Percentiles rank a stretch among this genome's conserved stretches.
Evolutionary conservation across 2,113 vertebrate species (phyloP).

Genomic region (Menidia beryllina): DNA sequence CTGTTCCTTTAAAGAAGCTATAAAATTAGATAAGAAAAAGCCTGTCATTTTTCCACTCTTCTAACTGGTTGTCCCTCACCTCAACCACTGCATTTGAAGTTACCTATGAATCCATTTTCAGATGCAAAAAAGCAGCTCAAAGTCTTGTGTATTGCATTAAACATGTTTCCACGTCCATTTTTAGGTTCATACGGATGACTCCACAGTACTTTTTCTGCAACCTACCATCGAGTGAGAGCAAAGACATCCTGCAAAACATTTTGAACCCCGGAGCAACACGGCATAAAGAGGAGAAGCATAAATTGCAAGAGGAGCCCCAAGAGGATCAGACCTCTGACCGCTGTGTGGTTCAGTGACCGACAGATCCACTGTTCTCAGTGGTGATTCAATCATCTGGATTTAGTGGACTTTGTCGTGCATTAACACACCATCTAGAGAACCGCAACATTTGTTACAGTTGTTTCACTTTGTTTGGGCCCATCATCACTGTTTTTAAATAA

Average conservation of each 20-base stretch:
- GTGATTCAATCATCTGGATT: background rate
- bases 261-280: slow-evolving; percentile 62
- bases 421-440: background rate
- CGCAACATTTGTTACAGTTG: background rate
- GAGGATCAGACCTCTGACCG: slow-evolving; percentile 77
- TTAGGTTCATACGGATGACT: slow-evolving; percentile 87
- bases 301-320: slow-evolving; percentile 20
- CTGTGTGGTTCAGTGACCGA: slow-evolving; percentile 85
- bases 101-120: background rate
- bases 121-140: background rate
- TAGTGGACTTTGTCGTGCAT: background rate
- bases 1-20: slow-evolving; percentile 11
- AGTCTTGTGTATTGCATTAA: background rate
- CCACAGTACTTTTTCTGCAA: slow-evolving; percentile 95
- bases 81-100: background rate
- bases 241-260: slow-evolving; percentile 88
- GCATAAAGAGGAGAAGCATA: slow-evolving; percentile 51
- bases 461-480: background rate
- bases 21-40: too few relatives aligned
- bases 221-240: slow-evolving; percentile 90
- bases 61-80: background rate
- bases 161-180: background rate
- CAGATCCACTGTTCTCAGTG: background rate
- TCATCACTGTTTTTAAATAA: background rate
- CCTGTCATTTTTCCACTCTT: slow-evolving; percentile 1